Base-by-base conservation (phyloP, 2,113 vertebrate genomes). In the Erythrocercus mccallii region DNA sequence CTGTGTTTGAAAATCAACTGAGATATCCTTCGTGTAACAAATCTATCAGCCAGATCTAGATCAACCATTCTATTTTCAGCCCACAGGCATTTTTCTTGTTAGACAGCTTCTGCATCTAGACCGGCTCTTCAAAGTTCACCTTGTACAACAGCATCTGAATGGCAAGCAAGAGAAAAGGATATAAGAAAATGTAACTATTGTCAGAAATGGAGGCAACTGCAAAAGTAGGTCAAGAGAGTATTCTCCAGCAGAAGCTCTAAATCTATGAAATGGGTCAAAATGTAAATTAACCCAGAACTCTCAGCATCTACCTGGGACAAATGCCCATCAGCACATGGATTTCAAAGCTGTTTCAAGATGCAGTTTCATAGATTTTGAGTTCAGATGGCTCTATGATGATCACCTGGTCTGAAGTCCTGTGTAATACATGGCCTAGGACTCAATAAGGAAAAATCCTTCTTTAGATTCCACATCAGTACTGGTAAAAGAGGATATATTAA, bases 241-340 rank as follows among this genome's bases (percentile, higher is more conserved):
- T 94, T 94, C 90, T 86, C 80, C 70, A 90, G 92, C 50, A 45
- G 86, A 92, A 96, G 79, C 47, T 54, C 57, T 38, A 78, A 57
- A 80, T 88, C 58, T 82, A 54, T 57, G 60, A 93, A 94, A 83
- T 60, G 80, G 53, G 66, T 85, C 87, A 95, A 97, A 97, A 96
- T 81, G 73, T 74, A 92, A 94, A 91, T 82, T 76, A 72, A 42
- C 62, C 18, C 38, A 65, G 44, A 86, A 78, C 51, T 95, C 86
- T 87, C 78, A 89, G 42, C 68, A 37, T 76, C 72, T 81, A 47
- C n/a, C 9, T 73, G 54, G 71, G 58, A 61, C 65, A 90, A 87
- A 61, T 9, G 25, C 42, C 70, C 56, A 81, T 33, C 74, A 66
- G 38, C 54, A 76, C 40, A 11, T 16, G 23, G 54, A 81, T 74